These are phyloP conservation scores for Larimichthys polyactis DNA, from an alignment of 2,113 vertebrate genomes.

Conservation along the genomic window DNA sequence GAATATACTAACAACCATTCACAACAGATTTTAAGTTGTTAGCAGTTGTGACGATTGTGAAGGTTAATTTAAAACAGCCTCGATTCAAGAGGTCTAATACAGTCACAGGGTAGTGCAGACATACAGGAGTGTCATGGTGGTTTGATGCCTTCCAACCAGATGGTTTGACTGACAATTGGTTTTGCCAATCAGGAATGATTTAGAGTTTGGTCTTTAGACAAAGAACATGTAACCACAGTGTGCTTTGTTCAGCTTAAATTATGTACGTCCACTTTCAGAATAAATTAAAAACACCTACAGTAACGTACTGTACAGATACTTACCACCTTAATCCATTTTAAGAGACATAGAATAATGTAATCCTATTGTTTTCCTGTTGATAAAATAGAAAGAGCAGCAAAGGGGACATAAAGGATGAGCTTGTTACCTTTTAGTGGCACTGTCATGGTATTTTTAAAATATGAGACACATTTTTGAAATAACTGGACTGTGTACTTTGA, in stretches of 20 bases:
- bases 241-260: conserved; percentile 2
- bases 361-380: neutral
- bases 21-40: neutral
- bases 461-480: conserved; percentile 64
- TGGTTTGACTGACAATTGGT: neutral
- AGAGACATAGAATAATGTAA: neutral
- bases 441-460: conserved; percentile 10
- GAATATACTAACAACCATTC: neutral
- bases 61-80: conserved; percentile 25
- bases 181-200: neutral
- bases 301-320: neutral
- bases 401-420: neutral
- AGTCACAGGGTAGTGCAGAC: neutral
- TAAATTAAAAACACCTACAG: neutral
- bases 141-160: neutral
- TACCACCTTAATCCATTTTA: neutral
- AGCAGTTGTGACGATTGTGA: neutral
- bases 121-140: neutral
- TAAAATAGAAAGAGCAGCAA: neutral
- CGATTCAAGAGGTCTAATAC: conserved; percentile 35
- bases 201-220: neutral
- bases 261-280: neutral
- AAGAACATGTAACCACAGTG: conserved; percentile 5
- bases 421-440: neutral
- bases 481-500: conserved; percentile 55